Percentiles rank a stretch among this genome's conserved stretches.
Conservation (phyloP, 2,113 vertebrate genomes). For the Atrichornis clamosus region DNA sequence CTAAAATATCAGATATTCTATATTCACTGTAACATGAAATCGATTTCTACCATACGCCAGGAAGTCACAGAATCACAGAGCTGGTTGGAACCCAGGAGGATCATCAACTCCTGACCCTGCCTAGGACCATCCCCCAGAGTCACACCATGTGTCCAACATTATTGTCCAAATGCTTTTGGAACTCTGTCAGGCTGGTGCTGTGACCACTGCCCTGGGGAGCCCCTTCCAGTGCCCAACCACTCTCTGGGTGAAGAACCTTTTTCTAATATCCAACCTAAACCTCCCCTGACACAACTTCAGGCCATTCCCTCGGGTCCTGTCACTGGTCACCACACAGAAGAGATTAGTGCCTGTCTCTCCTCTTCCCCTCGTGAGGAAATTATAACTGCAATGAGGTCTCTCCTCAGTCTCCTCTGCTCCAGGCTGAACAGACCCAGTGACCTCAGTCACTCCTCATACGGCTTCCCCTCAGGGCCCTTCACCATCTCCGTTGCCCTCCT, state of each 20-base stretch:
- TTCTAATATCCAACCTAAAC: background rate
- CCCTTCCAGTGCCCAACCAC: background rate
- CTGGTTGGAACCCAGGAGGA: background rate
- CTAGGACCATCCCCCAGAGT: background rate
- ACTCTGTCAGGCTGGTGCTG: background rate
- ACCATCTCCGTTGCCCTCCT: no score
- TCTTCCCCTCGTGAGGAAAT: rapidly evolving
- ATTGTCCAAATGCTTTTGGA: background rate
- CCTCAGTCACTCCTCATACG: background rate
- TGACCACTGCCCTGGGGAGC: background rate
- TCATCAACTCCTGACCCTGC: rapidly evolving
- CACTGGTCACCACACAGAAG: background rate
- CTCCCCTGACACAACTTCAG: background rate
- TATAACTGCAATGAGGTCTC: background rate
- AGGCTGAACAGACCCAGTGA: background rate
- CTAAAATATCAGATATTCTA: background rate
- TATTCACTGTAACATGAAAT: background rate
- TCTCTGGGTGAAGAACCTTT: background rate
- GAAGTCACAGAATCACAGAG: background rate
- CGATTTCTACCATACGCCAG: background rate
- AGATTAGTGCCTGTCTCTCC: background rate
- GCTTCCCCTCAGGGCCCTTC: background rate
- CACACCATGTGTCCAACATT: rapidly evolving
- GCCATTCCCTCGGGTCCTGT: rapidly evolving
- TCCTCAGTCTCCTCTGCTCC: background rate